phyloP scores from a whole-genome alignment of 2,888 invertebrate genomes.

The Andrena bicolor region DNA sequence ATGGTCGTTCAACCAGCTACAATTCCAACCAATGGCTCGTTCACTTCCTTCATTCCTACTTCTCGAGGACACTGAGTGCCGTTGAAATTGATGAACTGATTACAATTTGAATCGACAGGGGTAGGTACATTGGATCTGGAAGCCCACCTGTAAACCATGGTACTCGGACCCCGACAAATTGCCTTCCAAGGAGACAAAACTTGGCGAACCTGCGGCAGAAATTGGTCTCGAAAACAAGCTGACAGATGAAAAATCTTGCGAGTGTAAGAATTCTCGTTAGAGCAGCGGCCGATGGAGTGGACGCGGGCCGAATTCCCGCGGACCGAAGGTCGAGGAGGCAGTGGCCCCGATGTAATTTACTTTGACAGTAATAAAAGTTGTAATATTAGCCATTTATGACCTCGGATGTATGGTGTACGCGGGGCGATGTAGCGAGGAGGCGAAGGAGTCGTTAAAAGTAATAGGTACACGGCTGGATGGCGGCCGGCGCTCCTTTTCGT shows the following conservation, averaged over 20 bases:
- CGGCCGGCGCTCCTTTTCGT: slow-evolving; percentile 51
- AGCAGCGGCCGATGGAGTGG: neutral
- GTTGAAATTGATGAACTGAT: too few relatives aligned
- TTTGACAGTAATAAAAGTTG: slow-evolving; percentile 68
- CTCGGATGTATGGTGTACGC: slow-evolving; percentile 46
- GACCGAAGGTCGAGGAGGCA: slow-evolving; percentile 19
- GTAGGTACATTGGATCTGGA: too few relatives aligned
- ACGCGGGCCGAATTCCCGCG: slow-evolving; percentile 40
- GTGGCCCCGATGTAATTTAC: slow-evolving; percentile 59
- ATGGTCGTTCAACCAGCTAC: neutral
- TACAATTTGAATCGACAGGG: too few relatives aligned
- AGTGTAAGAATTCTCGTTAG: slow-evolving; percentile 13
- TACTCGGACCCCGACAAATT: too few relatives aligned
- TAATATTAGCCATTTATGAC: slow-evolving; percentile 61
- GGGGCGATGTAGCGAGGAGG: slow-evolving; percentile 46
- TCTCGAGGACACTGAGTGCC: neutral
- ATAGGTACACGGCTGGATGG: slow-evolving; percentile 59
- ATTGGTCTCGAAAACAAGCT: neutral
- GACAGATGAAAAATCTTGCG: neutral
- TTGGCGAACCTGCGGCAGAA: neutral
- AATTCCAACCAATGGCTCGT: too few relatives aligned
- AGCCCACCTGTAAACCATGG: too few relatives aligned
- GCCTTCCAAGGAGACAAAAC: neutral
- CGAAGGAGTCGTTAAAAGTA: slow-evolving; percentile 69
- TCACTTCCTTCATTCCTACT: neutral